Conservation (phyloP, 2,888 invertebrate genomes). For the Diplazon laetatorius region DNA sequence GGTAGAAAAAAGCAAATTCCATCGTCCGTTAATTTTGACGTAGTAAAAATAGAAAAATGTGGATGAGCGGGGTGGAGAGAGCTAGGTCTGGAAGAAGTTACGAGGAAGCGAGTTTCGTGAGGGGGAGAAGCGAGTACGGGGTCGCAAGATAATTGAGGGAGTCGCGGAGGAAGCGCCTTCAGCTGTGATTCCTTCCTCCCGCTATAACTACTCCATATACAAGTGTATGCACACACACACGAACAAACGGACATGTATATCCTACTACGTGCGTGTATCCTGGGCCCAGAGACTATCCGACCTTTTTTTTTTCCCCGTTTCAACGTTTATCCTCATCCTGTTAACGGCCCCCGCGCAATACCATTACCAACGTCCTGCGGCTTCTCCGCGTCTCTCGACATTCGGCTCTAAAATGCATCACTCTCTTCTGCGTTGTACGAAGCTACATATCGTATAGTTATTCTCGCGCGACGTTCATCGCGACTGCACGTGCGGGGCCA, state of each 20-base stretch:
- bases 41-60: neutral
- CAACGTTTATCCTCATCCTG: constrained; percentile 73
- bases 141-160: constrained; percentile 58
- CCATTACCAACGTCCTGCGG: constrained; percentile 21
- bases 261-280: constrained; percentile 11
- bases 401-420: constrained; percentile 24
- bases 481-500: constrained; percentile 58
- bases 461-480: constrained; percentile 41
- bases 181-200: constrained; percentile 74
- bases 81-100: constrained; percentile 4
- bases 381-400: constrained; percentile 42
- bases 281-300: constrained; percentile 49
- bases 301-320: constrained; percentile 64
- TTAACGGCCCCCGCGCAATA: constrained; percentile 58
- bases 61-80: neutral
- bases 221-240: constrained; percentile 8
- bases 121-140: constrained; percentile 29
- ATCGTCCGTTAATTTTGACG: neutral
- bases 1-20: neutral
- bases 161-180: constrained; percentile 69
- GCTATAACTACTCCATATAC: constrained; percentile 54
- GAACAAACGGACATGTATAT: neutral
- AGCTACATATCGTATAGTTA: neutral
- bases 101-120: constrained; percentile 37
- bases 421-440: constrained; percentile 13